A percentile compares a stretch with the other conserved stretches of the same genome.
Conservation (phyloP, 1,140 invertebrate genomes). For the Elymnias hypermnestra region DNA sequence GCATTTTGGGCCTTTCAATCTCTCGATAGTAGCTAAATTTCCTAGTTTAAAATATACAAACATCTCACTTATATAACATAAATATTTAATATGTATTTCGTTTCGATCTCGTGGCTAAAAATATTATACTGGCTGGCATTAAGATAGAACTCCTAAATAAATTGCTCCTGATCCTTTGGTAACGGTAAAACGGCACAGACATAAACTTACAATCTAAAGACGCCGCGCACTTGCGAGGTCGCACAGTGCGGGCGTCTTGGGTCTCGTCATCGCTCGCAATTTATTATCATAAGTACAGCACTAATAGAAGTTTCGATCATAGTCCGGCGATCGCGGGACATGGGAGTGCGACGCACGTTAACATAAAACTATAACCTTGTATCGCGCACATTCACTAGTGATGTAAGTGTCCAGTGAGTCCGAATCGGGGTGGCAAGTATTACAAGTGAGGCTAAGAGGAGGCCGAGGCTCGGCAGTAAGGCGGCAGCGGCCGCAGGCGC, state of each 20-base stretch:
- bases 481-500: slow-evolving; percentile 53
- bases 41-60: slow-evolving; percentile 48
- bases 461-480: slow-evolving; percentile 20
- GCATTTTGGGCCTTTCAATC: slow-evolving; percentile 6
- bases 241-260: slow-evolving; percentile 42
- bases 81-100: slow-evolving; percentile 27
- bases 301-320: slow-evolving; percentile 67
- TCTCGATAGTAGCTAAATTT: slow-evolving; percentile 10
- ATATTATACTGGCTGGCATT: slow-evolving; percentile 55
- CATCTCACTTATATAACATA: slow-evolving; percentile 33
- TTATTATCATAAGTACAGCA: slow-evolving; percentile 73
- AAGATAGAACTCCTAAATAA: slow-evolving; percentile 46
- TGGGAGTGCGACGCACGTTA: slow-evolving; percentile 58
- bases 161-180: slow-evolving; percentile 67
- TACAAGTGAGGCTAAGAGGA: slow-evolving; percentile 32
- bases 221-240: slow-evolving; percentile 41
- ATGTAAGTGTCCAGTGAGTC: slow-evolving; percentile 59
- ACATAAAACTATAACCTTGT: slow-evolving; percentile 75
- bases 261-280: slow-evolving; percentile 55
- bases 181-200: slow-evolving; percentile 57
- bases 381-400: slow-evolving; percentile 70
- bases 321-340: slow-evolving; percentile 53
- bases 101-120: slow-evolving; percentile 26
- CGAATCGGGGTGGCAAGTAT: slow-evolving; percentile 40
- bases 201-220: slow-evolving; percentile 62